Base-by-base conservation (phyloP, 2,888 invertebrate species). In the Campaea margaritaria region DNA sequence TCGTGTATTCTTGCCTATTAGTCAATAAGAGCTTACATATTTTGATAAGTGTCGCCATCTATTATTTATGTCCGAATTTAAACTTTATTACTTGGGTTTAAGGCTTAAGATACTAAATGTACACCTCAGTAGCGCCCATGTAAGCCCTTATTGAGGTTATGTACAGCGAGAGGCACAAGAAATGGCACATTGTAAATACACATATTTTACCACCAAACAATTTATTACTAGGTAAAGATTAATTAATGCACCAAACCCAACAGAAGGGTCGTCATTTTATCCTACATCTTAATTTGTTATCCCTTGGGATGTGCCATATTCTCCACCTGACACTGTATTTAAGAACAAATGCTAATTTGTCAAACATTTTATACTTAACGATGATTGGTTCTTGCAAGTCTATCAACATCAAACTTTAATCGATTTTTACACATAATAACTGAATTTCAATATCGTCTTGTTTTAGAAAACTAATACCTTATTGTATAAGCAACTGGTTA, bases 381-480 rank as follows among this genome's bases (percentile, higher is more conserved):
- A 36, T 44, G 45, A 56, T 61, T 15, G 44, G 54, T 57, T 57
- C 15, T 44, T 38, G 43, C 31, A 47, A 58, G 52, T 51, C 62
- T 66, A 61, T 55, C 60, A 57, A 62, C 7, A 21, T 16, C 34
- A 55, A 4, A 59, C 59, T 62, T 60, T 59, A 67, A 54, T 41
- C 16, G n/a, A 56, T 61, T 38, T 48, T 49, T 62, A 43, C 38
- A 42, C 16, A 57, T 58, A 59, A 58, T 45, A 47, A 65, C 62
- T 65, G 63, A 66, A 65, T 68, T 58, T 48, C 49, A 58, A 68
- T 65, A 72, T 68, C 71, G 72, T 69, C 69, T 68, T 68, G 68
- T 55, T 49, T 56, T 51, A 64, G 59, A 51, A 65, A 48, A 58
- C 36, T 27, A 47, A 21, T 14, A 31, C n/a, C 38, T 43, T 9